Base-by-base conservation (phyloP, 2,113 vertebrate genomes). In the Elaphurus davidianus region DNA sequence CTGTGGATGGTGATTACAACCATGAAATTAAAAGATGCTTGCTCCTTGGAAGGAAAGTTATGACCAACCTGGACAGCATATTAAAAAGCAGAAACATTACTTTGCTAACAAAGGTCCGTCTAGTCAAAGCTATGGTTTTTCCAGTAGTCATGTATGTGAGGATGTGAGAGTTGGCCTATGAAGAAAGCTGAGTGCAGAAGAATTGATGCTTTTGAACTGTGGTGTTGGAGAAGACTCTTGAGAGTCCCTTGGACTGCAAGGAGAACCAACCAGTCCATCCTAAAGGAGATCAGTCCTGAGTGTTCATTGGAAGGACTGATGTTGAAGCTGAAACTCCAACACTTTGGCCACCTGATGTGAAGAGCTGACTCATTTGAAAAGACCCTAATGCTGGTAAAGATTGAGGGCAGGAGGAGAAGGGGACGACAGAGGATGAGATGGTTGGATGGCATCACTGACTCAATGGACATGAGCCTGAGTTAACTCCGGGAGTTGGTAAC, bases 281-380 rank as follows among this genome's bases (percentile, higher is more conserved):
- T 16, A 52, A 52, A 52, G 52, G 15, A 52, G 64, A 21, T 36
- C n/a, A 36, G 4, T 36, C 33, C 64, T 36, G 64, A 0, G n/a
- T 71, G 17, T 71, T 71, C n/a, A 71, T 71, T 71, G n/a, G n/a
- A 71, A 5, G 9, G 64, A 71, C n/a, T 36, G 9, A 71, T 21
- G 64, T 17, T 71, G n/a, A 71, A 71, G n/a, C 17, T 71, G n/a
- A 21, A 71, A 71, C 64, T 71, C 17, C 17, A 36, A 21, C 11
- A 71, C 17, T 71, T 67, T 0, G 9, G n/a, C 17, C n/a, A 36
- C n/a, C 19, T 71, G 5, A 71, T 36, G 2, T 0, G 0, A 36
- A 67, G 0, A 19, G 64, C 8, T 67, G n/a, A 71, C 8, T 71
- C 17, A 0, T 36, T 36, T 36, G 64, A 71, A 71, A 36, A 36